Evolutionary conservation across 2,888 invertebrate species (phyloP).

Genomic region (Eulithis testata): DNA sequence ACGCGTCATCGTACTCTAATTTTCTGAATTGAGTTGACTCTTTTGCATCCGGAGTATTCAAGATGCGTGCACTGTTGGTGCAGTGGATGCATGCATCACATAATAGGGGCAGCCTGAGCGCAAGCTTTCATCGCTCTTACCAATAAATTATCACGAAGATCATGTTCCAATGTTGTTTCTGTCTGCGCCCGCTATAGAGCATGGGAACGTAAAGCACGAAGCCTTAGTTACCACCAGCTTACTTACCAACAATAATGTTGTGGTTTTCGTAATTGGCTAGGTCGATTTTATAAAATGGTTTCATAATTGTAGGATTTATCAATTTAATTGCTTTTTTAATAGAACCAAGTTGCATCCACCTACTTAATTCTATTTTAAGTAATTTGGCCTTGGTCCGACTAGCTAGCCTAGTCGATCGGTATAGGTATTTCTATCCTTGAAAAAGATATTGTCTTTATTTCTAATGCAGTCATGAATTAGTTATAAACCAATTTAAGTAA

Average conservation of each 20-base stretch:
- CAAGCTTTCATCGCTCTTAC: constrained; percentile 71
- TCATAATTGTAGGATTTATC: too few relatives aligned
- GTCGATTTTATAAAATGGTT: too few relatives aligned
- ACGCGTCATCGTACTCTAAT: too few relatives aligned
- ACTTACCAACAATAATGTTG: constrained; percentile 3
- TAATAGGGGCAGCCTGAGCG: constrained; percentile 62
- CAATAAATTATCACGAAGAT: constrained; percentile 79
- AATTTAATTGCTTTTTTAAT: too few relatives aligned
- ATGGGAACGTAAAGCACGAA: constrained; percentile 59
- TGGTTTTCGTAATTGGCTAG: constrained; percentile 1
- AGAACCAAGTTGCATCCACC: too few relatives aligned
- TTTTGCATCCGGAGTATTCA: constrained; percentile 20
- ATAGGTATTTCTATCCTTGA: background rate
- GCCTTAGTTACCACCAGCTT: constrained; percentile 7
- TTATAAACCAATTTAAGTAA: constrained; percentile 11
- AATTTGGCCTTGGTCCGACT: background rate
- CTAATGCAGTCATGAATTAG: constrained; percentile 7
- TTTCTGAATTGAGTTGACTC: too few relatives aligned
- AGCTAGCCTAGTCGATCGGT: background rate
- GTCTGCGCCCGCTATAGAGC: constrained; percentile 63
- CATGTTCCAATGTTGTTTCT: constrained; percentile 69
- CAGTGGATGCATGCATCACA: constrained; percentile 45
- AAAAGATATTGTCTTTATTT: background rate
- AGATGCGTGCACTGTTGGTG: too few relatives aligned
- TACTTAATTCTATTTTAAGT: too few relatives aligned